Conservation (phyloP, 1,140 invertebrate genomes). For the Drosophila gunungcola region DNA sequence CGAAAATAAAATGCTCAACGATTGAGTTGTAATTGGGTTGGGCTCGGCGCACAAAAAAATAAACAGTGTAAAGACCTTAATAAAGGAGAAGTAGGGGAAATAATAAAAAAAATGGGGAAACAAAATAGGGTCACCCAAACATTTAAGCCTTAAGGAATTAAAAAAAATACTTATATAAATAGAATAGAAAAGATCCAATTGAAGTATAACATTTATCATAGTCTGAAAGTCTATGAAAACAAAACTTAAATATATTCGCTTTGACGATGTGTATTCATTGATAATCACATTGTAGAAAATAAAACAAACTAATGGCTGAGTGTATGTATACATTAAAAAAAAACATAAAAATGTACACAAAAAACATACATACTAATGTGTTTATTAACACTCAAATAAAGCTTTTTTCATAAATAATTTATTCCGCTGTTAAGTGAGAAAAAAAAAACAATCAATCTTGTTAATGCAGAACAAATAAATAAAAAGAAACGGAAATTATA, state of each 20-base stretch:
- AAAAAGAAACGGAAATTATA: too few relatives aligned
- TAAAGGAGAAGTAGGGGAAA: neutral
- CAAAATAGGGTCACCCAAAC: neutral
- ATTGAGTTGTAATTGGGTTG: conserved; percentile 75
- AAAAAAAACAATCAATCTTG: neutral
- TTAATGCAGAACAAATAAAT: too few relatives aligned
- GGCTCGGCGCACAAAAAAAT: neutral
- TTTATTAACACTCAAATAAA: conserved; percentile 2
- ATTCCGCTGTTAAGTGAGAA: neutral
- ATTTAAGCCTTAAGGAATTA: too few relatives aligned
- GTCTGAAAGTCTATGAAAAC: too few relatives aligned
- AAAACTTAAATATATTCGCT: too few relatives aligned
- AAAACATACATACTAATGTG: conserved; percentile 8
- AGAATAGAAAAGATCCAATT: too few relatives aligned
- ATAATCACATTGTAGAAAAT: neutral
- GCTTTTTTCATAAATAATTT: neutral
- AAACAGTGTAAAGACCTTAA: neutral
- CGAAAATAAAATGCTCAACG: conserved; percentile 53
- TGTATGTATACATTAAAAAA: conserved; percentile 9
- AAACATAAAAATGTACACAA: conserved; percentile 7
- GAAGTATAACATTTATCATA: too few relatives aligned
- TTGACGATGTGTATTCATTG: neutral
- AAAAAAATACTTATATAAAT: too few relatives aligned
- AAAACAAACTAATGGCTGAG: neutral
- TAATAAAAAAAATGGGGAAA: neutral